Base-by-base conservation (phyloP, 2,797 vertebrate genomes). In the Graptemys geographica region DNA sequence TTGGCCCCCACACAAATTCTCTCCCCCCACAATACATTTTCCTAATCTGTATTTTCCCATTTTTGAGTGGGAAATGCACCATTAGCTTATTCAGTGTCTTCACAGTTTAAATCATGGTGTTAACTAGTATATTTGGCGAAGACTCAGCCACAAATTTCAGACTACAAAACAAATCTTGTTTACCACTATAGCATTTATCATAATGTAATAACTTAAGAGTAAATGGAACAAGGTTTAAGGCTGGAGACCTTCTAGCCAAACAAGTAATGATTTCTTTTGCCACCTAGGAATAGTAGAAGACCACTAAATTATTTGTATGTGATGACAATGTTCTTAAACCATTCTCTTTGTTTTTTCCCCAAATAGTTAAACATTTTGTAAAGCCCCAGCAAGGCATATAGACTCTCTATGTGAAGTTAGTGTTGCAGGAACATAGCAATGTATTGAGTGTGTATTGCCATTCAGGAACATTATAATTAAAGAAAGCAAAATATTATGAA, bases 1-100 rank as follows among this genome's bases (percentile, higher is more conserved):
- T 62, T 81, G 9, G 41, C 89, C 90, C 28, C 55, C 74, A 86
- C 6, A 87, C 9, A 44, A 11, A 52, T 33, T 82, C 33, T 90
- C 89, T 94, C 83, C 74, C 90, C 47, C 92, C 88, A 79, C 55
- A 84, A 86, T 37, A 89, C 37, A 33, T 37, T 44, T 91, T 96
- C 85, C 28, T 51, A 6, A 56, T 95, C 92, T 82, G 16, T 59
- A 37, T n/a, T 93, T 95, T 31, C n/a, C 91, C 90, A 89, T 90
- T 94, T 90, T 79, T 62, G 81, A 90, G 94, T 90, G 89, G 79
- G 53, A 89, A 96, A 93, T 69, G 15, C 4, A 81, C 33, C 59
- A 15, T 53, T 89, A 52, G 53, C 89, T 94, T 93, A 62, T 90
- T 89, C 90, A 94, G 81, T 53, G 79, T 16, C 84, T 86, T 72